Evolutionary conservation across 2,888 invertebrate species (phyloP).

Genomic region (Tigriopus californicus): DNA sequence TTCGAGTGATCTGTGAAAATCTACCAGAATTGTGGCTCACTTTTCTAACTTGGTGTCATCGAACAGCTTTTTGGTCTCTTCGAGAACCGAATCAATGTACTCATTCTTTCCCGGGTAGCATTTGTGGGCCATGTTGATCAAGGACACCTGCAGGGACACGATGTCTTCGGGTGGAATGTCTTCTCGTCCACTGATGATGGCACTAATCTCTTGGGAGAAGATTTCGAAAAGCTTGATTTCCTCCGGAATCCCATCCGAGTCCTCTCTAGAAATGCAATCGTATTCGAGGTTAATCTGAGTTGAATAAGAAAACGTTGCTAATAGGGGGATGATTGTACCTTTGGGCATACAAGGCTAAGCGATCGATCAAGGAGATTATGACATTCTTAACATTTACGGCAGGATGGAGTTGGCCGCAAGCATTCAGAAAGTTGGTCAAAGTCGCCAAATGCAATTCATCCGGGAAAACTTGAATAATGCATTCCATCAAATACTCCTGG

Average conservation of each 20-base stretch:
- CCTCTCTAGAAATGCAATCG: constrained; percentile 27
- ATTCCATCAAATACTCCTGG: constrained; percentile 91
- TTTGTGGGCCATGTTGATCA: constrained; percentile 83
- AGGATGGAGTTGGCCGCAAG: constrained; percentile 85
- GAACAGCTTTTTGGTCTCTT: constrained; percentile 75
- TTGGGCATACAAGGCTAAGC: constrained; percentile 65
- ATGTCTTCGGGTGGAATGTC: constrained; percentile 46
- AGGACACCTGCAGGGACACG: constrained; percentile 78
- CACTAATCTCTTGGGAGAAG: constrained; percentile 90
- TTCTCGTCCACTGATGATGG: constrained; percentile 56
- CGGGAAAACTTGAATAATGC: constrained; percentile 95
- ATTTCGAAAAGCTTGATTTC: constrained; percentile 92
- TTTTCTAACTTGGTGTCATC: constrained; percentile 65
- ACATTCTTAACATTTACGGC: constrained; percentile 96
- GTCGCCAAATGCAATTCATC: constrained; percentile 97
- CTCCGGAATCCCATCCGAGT: constrained; percentile 44
- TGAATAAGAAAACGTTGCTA: constrained; percentile 34
- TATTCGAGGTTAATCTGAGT: neutral
- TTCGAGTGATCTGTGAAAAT: neutral
- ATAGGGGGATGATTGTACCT: too few relatives aligned
- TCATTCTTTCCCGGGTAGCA: constrained; percentile 87
- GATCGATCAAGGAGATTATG: constrained; percentile 85
- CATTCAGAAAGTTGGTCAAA: constrained; percentile 79
- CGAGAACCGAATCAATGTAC: constrained; percentile 84
- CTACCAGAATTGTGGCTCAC: constrained; percentile 30